phyloP scores from a whole-genome alignment of 2,797 vertebrate species.

The Australoheros facetus region DNA sequence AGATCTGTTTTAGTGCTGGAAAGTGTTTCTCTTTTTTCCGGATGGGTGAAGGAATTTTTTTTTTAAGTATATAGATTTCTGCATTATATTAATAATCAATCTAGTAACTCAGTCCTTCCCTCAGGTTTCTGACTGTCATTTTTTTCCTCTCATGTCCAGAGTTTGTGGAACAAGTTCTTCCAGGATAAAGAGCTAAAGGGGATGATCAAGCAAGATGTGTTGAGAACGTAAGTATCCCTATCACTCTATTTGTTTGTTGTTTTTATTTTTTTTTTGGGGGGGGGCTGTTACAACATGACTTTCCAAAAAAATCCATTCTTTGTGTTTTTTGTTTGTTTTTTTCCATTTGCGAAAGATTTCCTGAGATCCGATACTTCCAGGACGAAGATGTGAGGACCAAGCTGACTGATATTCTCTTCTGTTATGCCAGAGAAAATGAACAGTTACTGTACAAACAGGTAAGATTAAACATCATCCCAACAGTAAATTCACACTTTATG shows the following conservation, averaged over 20 bases:
- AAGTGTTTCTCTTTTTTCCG: background rate
- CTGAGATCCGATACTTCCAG: slow-evolving; percentile 98
- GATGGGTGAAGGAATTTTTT: background rate
- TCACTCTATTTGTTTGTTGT: background rate
- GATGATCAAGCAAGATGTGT: slow-evolving; percentile 98
- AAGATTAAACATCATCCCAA: slow-evolving; percentile 8
- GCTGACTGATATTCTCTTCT: slow-evolving; percentile 98
- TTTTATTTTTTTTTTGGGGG: too few species aligned
- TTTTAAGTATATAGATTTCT: background rate
- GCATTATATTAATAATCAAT: background rate
- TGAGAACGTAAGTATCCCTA: slow-evolving; percentile 88
- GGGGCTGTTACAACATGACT: too few species aligned
- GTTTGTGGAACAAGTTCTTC: slow-evolving; percentile 99
- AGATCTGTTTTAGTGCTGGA: background rate
- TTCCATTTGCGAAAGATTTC: slow-evolving; percentile 84
- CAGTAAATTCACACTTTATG: too few species aligned
- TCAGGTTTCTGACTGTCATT: background rate
- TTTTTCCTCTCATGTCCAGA: slow-evolving; percentile 79
- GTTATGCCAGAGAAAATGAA: slow-evolving; percentile 97
- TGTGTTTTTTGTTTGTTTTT: background rate
- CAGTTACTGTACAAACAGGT: slow-evolving; percentile 99
- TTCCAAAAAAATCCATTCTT: background rate
- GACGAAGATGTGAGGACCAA: slow-evolving; percentile 94
- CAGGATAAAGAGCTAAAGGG: slow-evolving; percentile 98
- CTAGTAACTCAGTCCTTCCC: background rate